Evolutionary conservation across 1,140 invertebrate genomes (phyloP).

Genomic region (Pogonognathellus flavescens): DNA sequence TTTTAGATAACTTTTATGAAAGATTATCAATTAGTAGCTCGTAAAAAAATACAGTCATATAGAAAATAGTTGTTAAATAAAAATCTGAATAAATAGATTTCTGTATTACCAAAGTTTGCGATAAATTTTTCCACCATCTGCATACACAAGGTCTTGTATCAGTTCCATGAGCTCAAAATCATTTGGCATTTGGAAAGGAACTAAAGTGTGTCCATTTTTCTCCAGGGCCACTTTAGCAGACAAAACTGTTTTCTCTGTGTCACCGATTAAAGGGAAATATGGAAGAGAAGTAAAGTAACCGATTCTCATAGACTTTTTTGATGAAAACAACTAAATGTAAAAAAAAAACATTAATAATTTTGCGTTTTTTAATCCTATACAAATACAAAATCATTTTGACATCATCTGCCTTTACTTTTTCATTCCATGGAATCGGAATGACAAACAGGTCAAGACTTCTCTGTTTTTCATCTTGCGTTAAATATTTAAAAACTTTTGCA

Average conservation of each 20-base stretch:
- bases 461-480: slow-evolving; percentile 32
- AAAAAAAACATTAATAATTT: background rate
- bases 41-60: background rate
- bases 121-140: slow-evolving; percentile 59
- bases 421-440: slow-evolving; percentile 64
- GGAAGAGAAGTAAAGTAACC: slow-evolving; percentile 57
- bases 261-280: slow-evolving; percentile 54
- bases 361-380: too few species aligned
- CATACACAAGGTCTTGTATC: slow-evolving; percentile 56
- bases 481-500: slow-evolving; percentile 46
- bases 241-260: slow-evolving; percentile 54
- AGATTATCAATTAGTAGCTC: background rate
- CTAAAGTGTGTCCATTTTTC: slow-evolving; percentile 39
- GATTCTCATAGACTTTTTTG: slow-evolving; percentile 47
- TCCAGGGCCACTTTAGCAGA: slow-evolving; percentile 57
- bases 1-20: background rate
- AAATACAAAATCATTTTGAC: background rate
- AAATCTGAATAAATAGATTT: too few species aligned
- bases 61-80: too few species aligned
- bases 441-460: slow-evolving; percentile 56
- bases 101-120: slow-evolving; percentile 61
- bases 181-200: slow-evolving; percentile 64
- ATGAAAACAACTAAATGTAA: slow-evolving; percentile 49
- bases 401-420: slow-evolving; percentile 46
- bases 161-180: slow-evolving; percentile 63